A percentile compares a stretch with the other conserved stretches of the same genome.
Conservation (phyloP, 37 sponge, comb jelly and placozoan species). For the Beroe forskalii region DNA sequence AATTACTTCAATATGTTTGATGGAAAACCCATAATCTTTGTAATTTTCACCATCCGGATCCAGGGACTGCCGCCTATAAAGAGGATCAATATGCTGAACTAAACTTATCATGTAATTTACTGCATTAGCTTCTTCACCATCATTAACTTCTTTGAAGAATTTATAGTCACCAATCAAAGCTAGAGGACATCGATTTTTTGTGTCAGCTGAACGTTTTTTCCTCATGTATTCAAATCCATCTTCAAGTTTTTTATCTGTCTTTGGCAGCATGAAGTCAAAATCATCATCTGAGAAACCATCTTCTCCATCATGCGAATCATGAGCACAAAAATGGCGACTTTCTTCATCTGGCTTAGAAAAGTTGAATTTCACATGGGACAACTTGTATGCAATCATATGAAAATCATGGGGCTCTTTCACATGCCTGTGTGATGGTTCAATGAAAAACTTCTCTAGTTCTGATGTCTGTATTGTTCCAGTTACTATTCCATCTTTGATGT, state of each 20-base stretch:
- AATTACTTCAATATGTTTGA: slow-evolving; percentile 35
- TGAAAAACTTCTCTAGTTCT: slow-evolving; percentile 39
- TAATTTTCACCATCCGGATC: slow-evolving; percentile 9
- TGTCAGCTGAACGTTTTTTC: background rate
- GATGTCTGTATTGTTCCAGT: slow-evolving; percentile 5
- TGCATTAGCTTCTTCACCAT: slow-evolving; percentile 20
- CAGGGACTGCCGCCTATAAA: background rate
- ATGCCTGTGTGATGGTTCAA: slow-evolving; percentile 69
- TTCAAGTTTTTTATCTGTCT: background rate
- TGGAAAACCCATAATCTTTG: background rate
- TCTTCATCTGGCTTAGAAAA: background rate
- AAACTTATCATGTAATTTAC: slow-evolving; percentile 59
- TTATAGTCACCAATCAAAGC: slow-evolving; percentile 72
- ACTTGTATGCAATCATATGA: slow-evolving; percentile 77
- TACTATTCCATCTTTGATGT: background rate
- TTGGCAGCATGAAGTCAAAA: slow-evolving; percentile 29
- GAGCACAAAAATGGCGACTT: slow-evolving; percentile 33
- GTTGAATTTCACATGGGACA: slow-evolving; percentile 71
- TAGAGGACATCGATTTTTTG: slow-evolving; percentile 66
- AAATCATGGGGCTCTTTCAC: slow-evolving; percentile 73
- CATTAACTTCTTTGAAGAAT: slow-evolving; percentile 64
- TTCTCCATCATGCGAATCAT: background rate
- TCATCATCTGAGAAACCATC: background rate
- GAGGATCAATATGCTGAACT: slow-evolving; percentile 20
- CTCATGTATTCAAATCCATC: slow-evolving; percentile 17